Evolutionary conservation across 2,888 invertebrate species (phyloP), one percentile per base, ranked within the genome.

Genomic region (Lasioglossum oenotherae): DNA sequence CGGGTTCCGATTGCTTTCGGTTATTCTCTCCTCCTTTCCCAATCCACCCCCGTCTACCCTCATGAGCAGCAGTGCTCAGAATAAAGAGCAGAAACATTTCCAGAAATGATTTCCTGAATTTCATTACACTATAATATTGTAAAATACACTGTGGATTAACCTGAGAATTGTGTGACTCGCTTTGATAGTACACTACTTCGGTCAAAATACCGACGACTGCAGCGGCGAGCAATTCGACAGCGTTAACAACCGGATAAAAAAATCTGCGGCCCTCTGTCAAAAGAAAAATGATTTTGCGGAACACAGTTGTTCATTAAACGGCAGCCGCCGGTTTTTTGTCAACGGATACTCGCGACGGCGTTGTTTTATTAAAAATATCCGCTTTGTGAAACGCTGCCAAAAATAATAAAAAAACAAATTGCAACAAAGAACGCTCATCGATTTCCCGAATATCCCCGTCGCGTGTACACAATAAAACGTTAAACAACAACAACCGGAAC

Each of bases 1-100:
- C 89, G 92, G 93, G 92, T 92, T 92, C 90, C 89, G 92, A 94
- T 92, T 91, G 93, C 92, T 93, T 91, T 89, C 86, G 92, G 92
- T 93, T 90, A 93, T 92, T 92, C 89, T 86, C 88, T 91, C 89
- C 91, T 92, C 87, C 89, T 89, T 89, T 85, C 84, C 75, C 81
- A 27, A 27, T 5, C 60, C 23, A 60, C 60, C 27, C 8, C n/a
- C 57, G 6, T 57, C 57, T 57, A 53, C 8, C 8, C 53, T 23
- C 3, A 53, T 53, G 10, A 53, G 53, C 53, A n/a, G 53, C n/a
- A 53, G 8, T 23, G 10, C 53, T n/a, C 10, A 1, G 23, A 53
- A 53, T n/a, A n/a, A 53, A n/a, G 53, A 53, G n/a, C 10, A 8
- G 53, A 53, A 53, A n/a, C 53, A n/a, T 53, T 53, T n/a, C 10